Conservation (phyloP, 1,140 invertebrate genomes). For the Heliconius eleuchia region DNA sequence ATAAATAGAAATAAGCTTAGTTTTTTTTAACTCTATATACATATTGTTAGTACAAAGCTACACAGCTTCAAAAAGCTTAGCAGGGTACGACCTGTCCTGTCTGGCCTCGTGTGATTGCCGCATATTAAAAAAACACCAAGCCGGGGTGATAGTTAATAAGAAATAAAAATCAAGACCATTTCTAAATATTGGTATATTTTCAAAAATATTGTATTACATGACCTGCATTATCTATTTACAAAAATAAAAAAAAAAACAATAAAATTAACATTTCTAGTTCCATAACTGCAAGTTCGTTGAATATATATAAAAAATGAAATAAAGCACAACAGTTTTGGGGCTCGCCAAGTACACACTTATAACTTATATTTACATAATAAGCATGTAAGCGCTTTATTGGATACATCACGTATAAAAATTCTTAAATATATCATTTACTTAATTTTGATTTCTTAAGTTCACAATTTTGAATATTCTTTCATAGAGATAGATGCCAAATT, state of each 20-base stretch:
- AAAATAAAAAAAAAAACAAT: constrained; percentile 65
- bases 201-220: constrained; percentile 80
- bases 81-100: no score
- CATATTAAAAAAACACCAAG: neutral
- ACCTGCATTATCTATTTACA: constrained; percentile 78
- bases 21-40: no score
- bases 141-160: neutral
- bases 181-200: constrained; percentile 81
- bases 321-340: constrained; percentile 33
- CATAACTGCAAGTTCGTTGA: constrained; percentile 52
- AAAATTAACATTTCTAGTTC: constrained; percentile 53
- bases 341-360: constrained; percentile 45
- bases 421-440: constrained; percentile 21
- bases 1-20: no score
- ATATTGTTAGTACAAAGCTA: no score
- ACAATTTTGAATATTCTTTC: neutral
- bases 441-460: neutral
- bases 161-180: constrained; percentile 51
- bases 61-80: no score
- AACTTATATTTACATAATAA: constrained; percentile 52
- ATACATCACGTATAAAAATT: constrained; percentile 30
- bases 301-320: constrained; percentile 48
- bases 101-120: neutral
- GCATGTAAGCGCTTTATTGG: constrained; percentile 44
- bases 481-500: neutral